Conservation (phyloP, 2,888 invertebrate species). For the Himalopsyche tibetana region DNA sequence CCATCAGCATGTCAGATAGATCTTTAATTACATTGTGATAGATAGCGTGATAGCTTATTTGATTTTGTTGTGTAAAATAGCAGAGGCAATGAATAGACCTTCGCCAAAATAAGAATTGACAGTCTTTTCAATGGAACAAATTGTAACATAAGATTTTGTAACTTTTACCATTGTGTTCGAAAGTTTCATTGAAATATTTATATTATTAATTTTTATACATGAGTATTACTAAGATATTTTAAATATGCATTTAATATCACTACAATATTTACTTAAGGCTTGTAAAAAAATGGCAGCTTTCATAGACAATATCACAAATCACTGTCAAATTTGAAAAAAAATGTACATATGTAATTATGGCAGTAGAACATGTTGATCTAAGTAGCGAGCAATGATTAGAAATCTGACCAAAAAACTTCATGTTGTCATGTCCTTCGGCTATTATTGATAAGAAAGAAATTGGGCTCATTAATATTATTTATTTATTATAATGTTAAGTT, state of each 20-base stretch:
- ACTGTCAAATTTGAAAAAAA: constrained; percentile 27
- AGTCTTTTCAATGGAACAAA: constrained; percentile 6
- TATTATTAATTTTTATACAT: constrained; percentile 29
- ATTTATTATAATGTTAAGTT: constrained; percentile 24
- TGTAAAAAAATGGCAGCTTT: constrained; percentile 54
- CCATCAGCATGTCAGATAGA: too few relatives aligned
- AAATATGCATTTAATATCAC: constrained; percentile 51
- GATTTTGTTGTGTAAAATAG: background rate
- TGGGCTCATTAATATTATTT: constrained; percentile 11
- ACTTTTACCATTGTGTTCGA: constrained; percentile 40
- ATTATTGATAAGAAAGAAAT: constrained; percentile 34
- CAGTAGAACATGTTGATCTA: constrained; percentile 35
- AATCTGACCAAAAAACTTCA: constrained; percentile 53
- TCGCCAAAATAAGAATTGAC: constrained; percentile 14
- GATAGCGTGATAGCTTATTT: too few relatives aligned
- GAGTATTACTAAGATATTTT: constrained; percentile 45
- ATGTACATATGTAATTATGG: constrained; percentile 56
- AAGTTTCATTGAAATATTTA: constrained; percentile 37
- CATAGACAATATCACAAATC: constrained; percentile 39
- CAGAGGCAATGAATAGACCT: background rate
- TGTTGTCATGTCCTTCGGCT: constrained; percentile 38
- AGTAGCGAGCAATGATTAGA: constrained; percentile 53
- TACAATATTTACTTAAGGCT: constrained; percentile 45
- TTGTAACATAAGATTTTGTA: constrained; percentile 2
- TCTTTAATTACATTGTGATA: too few relatives aligned